These are phyloP conservation scores for Chrysochloris asiatica DNA, from an alignment of 2,113 vertebrate genomes.

Conservation along the genomic window DNA sequence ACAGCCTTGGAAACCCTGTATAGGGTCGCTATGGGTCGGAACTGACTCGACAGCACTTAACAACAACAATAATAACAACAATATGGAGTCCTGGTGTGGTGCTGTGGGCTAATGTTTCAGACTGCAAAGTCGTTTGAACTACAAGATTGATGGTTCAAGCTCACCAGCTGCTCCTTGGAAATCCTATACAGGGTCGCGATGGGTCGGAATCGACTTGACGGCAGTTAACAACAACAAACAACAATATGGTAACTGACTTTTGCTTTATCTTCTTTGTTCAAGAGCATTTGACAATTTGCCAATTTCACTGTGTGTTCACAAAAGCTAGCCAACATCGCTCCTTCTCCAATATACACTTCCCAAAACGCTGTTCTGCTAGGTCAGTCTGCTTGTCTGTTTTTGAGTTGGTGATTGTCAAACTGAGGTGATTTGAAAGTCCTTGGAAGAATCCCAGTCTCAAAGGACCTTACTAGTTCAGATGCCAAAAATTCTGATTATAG, in stretches of 20 bases:
- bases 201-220: too few relatives aligned
- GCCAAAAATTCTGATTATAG: neutral
- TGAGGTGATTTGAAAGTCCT: slow-evolving; percentile 3
- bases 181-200: too few relatives aligned
- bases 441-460: neutral
- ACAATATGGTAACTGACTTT: neutral
- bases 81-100: too few relatives aligned
- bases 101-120: too few relatives aligned
- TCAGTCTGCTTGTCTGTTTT: neutral
- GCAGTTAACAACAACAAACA: too few relatives aligned
- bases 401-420: neutral
- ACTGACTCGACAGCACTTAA: too few relatives aligned
- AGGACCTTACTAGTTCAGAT: neutral
- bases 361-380: neutral
- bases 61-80: too few relatives aligned
- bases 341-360: neutral
- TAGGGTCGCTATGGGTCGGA: too few relatives aligned
- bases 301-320: neutral
- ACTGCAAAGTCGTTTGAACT: too few relatives aligned
- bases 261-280: neutral
- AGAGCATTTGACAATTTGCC: neutral
- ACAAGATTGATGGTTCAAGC: too few relatives aligned
- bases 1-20: too few relatives aligned
- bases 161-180: too few relatives aligned
- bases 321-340: neutral